A percentile compares a stretch with the other conserved stretches of the same genome.
Conservation (phyloP, 1,140 invertebrate species). For the Pantala flavescens region DNA sequence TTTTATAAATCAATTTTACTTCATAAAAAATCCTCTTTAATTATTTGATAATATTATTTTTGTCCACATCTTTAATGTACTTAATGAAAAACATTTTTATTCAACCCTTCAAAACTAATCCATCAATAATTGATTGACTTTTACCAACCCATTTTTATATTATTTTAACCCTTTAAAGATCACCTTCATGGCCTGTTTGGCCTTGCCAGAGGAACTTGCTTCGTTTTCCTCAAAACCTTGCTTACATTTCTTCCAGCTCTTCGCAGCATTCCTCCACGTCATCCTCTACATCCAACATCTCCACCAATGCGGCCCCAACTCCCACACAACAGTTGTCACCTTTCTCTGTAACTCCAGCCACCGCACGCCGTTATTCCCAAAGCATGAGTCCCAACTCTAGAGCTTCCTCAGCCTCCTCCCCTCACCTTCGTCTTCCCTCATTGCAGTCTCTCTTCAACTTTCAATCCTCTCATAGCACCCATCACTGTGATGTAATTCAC, state of each 20-base stretch:
- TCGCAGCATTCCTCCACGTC: constrained; percentile 9
- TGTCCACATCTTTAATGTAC: no score
- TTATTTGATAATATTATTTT: no score
- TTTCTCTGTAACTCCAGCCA: background rate
- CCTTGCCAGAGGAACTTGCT: constrained; percentile 29
- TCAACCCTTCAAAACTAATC: no score
- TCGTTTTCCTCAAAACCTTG: background rate
- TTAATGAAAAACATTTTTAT: no score
- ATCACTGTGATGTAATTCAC: background rate
- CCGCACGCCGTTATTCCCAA: no score
- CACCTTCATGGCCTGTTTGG: constrained; percentile 46
- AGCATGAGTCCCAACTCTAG: background rate
- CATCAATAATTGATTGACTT: no score
- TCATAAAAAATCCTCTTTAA: no score
- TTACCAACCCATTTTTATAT: no score
- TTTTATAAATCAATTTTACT: no score
- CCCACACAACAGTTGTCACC: constrained; percentile 13
- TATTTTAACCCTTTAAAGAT: constrained; percentile 31
- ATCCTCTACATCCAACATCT: constrained; percentile 23
- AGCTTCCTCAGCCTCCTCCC: background rate
- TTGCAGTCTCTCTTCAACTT: background rate
- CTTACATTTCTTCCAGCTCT: background rate
- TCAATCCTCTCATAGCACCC: background rate
- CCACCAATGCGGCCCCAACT: constrained; percentile 17
- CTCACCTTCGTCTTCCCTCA: background rate